Base-by-base conservation (phyloP, 1,140 invertebrate genomes). In the Diorhabda sublineata region DNA sequence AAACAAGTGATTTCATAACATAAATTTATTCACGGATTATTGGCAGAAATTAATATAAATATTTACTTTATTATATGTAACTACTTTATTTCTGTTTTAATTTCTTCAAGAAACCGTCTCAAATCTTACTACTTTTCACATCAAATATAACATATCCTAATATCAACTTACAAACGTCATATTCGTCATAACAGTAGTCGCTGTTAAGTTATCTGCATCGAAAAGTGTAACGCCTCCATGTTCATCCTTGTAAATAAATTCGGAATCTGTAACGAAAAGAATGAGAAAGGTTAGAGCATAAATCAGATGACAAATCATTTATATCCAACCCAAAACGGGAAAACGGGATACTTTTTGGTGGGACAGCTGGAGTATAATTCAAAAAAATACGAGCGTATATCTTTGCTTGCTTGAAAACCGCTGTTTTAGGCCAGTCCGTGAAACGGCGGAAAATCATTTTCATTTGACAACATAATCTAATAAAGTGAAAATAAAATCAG, bases 121-220 rank as follows among this genome's bases (percentile, higher is more conserved):
- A 26, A 26, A 26, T 26, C 26, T 26, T 26, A 26, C 26, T 26
- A 26, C 26, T 26, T 26, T 26, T 26, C 26, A 26, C 26, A 26
- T 26, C 26, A 26, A 26, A 26, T 26, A 26, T 1, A 26, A 26
- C 26, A 26, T 26, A 26, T 26, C 26, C 26, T 26, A 26, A 26
- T 2, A n/a, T 52, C n/a, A 52, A 89, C 91, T 92, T 85, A 93
- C 92, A 81, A 93, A 91, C 56, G 91, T 91, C 4, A 89, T 87
- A 79, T 92, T 93, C 75, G 90, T 90, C 85, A 93, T 88, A 52
- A 94, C 84, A 62, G 88, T 82, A 66, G 85, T 83, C 2, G 88
- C 87, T 66, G 86, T 88, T 68, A 89, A 85, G 74, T 88, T 90
- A 62, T 87, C 86, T 66, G 89, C 89, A 77, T 92, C 89, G 80